Evolutionary conservation across 1,140 invertebrate species (phyloP), one percentile per base, ranked within the genome.

Genomic region (Neelides sp.): DNA sequence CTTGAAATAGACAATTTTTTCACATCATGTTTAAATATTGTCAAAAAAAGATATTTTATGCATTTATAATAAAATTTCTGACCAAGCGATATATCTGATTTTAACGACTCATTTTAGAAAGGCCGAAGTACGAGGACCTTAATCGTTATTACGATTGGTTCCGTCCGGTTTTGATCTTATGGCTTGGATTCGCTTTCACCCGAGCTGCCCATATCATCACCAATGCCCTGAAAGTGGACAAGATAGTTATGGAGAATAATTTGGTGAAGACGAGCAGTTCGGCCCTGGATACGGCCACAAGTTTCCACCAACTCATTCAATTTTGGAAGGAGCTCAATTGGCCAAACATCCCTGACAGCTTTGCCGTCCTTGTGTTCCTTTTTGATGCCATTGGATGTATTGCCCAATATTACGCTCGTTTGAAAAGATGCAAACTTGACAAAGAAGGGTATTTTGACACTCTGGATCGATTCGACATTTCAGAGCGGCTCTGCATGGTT

Each of bases 381-480:
- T 26, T 57, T 17, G 58, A 60, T 22, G 52, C 57, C 22, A 51
- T 60, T 22, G 48, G 50, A 30, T 55, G 39, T 34, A 34, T 40
- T 13, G 46, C 54, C 7, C 24, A 53, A 10, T 15, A 56, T 5
- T 60, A 56, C 35, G 51, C 58, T 8, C 17, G 42, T 4, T 27
- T 54, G 23, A 54, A 60, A 24, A 32, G 39, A 4, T 34, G 47
- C 27, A 56, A 57, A 41, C 26, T 60, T 8, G 48, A 48, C 5
- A 46, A 37, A 15, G 54, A 60, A 53, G 54, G 58, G 20, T 57
- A 60, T 46, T 60, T 54, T 48, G 52, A 54, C 22, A 54, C 52
- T 13, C 15, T n/a, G 1, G 54, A 54, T n/a, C 26, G 37, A 8
- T 57, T 54, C 27, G 52, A 54, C 17, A 55, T 60, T 50, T 60